Evolutionary conservation across 2,888 invertebrate genomes (phyloP).

Genomic region (Schizotus pectinicornis): DNA sequence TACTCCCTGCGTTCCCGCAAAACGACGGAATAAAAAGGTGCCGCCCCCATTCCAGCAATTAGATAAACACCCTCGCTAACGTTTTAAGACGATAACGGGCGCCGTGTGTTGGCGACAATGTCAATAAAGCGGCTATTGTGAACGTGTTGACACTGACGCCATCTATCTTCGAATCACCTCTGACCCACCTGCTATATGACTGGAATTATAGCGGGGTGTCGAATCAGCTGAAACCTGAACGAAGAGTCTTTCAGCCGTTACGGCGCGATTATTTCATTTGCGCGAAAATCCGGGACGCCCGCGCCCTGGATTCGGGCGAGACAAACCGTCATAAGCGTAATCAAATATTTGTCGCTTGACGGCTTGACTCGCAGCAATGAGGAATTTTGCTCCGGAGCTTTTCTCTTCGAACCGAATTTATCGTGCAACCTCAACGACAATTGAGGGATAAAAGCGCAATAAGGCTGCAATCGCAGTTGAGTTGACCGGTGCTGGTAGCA

Average conservation of each 20-base stretch:
- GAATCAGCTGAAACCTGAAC: no score
- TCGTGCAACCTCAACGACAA: no score
- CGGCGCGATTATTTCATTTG: not conserved
- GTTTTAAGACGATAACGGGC: not conserved
- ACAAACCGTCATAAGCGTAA: no score
- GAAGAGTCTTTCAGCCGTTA: no score
- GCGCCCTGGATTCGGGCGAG: no score
- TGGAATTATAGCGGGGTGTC: constrained; percentile 28
- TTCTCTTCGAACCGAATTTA: no score
- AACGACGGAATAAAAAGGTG: not conserved
- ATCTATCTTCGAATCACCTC: constrained; percentile 44
- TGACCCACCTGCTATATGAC: constrained; percentile 33
- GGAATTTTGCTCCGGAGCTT: no score
- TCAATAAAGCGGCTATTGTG: constrained; percentile 42
- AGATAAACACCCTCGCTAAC: not conserved
- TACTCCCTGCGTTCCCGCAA: not conserved
- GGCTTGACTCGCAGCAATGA: no score
- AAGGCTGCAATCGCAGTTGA: not conserved
- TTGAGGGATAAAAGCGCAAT: not conserved
- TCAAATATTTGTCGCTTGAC: no score
- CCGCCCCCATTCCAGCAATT: not conserved
- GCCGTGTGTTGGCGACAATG: constrained; percentile 38
- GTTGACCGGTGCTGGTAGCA: not conserved
- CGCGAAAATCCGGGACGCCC: not conserved
- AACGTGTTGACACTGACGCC: constrained; percentile 43